Evolutionary conservation across 2,797 vertebrate genomes (phyloP).

Genomic region (Eurystomus glaucurus): DNA sequence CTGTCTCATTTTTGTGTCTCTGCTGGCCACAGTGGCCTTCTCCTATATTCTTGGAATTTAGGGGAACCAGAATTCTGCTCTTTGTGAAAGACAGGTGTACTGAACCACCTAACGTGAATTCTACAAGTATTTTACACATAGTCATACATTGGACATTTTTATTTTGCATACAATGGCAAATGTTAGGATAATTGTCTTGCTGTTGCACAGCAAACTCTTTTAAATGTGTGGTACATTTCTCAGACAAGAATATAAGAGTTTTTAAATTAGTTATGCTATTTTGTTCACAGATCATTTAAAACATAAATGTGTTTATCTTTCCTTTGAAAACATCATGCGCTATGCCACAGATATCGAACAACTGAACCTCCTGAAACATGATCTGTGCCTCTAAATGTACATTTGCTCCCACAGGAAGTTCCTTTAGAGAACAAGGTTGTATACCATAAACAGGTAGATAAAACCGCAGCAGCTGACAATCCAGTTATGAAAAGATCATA

Average conservation of each 20-base stretch:
- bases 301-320: background rate
- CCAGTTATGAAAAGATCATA: background rate
- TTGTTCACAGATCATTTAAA: background rate
- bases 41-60: background rate
- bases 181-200: background rate
- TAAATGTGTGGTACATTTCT: background rate
- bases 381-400: background rate
- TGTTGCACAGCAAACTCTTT: background rate
- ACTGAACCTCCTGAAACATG: rapidly evolving
- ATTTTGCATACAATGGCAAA: background rate
- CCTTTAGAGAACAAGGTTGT: background rate
- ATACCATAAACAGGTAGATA: background rate
- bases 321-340: background rate
- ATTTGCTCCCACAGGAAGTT: background rate
- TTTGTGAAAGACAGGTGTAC: background rate
- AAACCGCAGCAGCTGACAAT: background rate
- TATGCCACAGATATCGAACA: background rate
- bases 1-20: background rate
- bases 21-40: background rate
- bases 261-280: background rate
- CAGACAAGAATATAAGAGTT: background rate
- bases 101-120: background rate
- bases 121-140: background rate
- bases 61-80: background rate
- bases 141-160: background rate